Conservation (phyloP, 1,140 invertebrate genomes). For the Pinna nobilis region DNA sequence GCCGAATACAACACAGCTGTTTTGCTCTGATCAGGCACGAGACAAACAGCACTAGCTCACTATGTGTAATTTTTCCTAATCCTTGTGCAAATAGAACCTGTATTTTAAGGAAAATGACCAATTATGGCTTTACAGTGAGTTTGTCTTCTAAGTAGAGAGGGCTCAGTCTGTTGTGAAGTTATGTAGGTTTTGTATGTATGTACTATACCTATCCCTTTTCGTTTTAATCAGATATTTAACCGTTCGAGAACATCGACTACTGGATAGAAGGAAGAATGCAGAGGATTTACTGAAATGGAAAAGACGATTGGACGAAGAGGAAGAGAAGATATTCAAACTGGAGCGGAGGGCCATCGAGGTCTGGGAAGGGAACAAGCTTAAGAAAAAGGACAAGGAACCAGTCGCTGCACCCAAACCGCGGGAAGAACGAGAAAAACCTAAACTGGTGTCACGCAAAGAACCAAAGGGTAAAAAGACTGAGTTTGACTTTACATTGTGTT, state of each 20-base stretch:
- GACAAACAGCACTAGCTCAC: no score
- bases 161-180: neutral
- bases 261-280: constrained; percentile 70
- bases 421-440: constrained; percentile 17
- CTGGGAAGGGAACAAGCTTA: constrained; percentile 39
- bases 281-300: constrained; percentile 74
- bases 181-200: neutral
- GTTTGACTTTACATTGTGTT: no score
- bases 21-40: no score
- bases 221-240: constrained; percentile 73
- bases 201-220: no score
- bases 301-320: constrained; percentile 71
- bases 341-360: constrained; percentile 69
- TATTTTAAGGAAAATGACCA: no score
- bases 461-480: constrained; percentile 44
- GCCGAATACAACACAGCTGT: no score
- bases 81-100: no score
- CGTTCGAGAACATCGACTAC: constrained; percentile 67
- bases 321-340: constrained; percentile 67
- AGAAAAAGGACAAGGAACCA: constrained; percentile 43
- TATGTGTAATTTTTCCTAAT: no score
- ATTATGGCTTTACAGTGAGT: no score
- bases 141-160: no score
- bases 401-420: neutral
- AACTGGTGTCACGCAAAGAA: constrained; percentile 29